Conservation (phyloP, 2,113 vertebrate species). For the cattle (Bos taurus) region ARS-UCD2.0 NC_037347.1:63507001-63507500, state of each 20-base stretch:
- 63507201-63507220: too few relatives aligned
- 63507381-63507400: background rate
- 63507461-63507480: background rate
- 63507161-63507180: background rate
- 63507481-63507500: background rate
- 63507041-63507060: background rate
- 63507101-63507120: accelerated
- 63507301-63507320: background rate
- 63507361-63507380: background rate
- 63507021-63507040: background rate
- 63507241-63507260: background rate
- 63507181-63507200: background rate
- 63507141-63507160: too few relatives aligned
- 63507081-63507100: background rate
- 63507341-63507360: background rate
- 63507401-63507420: background rate
- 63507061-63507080: background rate
- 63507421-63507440: background rate
- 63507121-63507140: background rate
- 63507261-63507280: background rate
- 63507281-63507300: background rate
- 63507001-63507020: background rate
- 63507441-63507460: conserved; percentile 27
- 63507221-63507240: background rate
- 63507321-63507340: background rate